These are phyloP conservation scores for Metridium senile DNA, from an alignment of 92 coral and sea anemone genomes.

Conservation along the genomic window DNA sequence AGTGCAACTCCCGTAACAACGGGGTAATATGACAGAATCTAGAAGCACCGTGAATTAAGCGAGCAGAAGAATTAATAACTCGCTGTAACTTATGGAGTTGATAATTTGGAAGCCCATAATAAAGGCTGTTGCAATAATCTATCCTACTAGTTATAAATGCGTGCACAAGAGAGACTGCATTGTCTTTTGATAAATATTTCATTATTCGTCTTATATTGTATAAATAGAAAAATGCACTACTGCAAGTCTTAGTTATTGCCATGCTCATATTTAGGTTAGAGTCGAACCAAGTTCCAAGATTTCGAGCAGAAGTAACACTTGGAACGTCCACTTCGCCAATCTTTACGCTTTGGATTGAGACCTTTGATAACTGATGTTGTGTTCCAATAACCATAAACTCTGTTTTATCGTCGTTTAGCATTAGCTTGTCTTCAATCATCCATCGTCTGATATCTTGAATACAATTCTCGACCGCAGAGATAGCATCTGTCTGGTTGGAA, in stretches of 20 bases:
- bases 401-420: constrained; percentile 7
- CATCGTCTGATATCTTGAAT: constrained; percentile 44
- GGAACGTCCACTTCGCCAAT: constrained; percentile 9
- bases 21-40: too few relatives aligned
- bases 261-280: constrained; percentile 30
- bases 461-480: constrained; percentile 41
- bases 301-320: background rate
- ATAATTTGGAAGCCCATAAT: too few relatives aligned
- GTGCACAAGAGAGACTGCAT: constrained; percentile 44
- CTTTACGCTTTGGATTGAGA: background rate
- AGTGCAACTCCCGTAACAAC: too few relatives aligned
- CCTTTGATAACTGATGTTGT: constrained; percentile 1
- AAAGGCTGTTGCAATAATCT: constrained; percentile 62
- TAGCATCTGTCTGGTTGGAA: constrained; percentile 37
- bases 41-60: too few relatives aligned
- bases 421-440: constrained; percentile 34
- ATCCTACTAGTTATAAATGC: constrained; percentile 51
- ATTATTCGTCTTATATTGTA: constrained; percentile 47
- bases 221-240: constrained; percentile 40
- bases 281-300: constrained; percentile 51
- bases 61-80: too few relatives aligned
- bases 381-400: constrained; percentile 16
- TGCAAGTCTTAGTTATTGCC: constrained; percentile 47
- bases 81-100: too few relatives aligned
- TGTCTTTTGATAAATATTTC: constrained; percentile 46